phyloP scores from a whole-genome alignment of 2,888 invertebrate genomes.

The Spisula solida region DNA sequence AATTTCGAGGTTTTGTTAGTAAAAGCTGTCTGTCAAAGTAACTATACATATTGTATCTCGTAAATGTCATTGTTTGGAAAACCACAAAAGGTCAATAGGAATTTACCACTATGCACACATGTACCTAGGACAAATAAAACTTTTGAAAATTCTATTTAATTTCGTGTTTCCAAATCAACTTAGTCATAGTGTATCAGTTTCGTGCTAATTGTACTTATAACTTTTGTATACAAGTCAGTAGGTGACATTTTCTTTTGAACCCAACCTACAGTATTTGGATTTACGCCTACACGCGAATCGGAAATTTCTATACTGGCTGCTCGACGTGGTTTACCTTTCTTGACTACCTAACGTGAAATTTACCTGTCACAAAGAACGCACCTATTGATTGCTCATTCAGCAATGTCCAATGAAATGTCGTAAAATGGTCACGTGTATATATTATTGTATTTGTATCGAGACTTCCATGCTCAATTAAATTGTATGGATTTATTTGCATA shows the following conservation, averaged over 20 bases:
- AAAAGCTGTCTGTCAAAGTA: conserved; percentile 21
- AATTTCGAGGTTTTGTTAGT: neutral
- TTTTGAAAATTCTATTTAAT: neutral
- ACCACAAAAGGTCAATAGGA: conserved; percentile 11
- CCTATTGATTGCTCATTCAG: conserved; percentile 65
- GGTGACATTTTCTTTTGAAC: neutral
- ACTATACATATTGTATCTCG: neutral
- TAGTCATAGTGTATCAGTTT: neutral
- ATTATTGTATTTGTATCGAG: conserved; percentile 51
- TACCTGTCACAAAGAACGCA: conserved; percentile 55
- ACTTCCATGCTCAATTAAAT: conserved; percentile 19
- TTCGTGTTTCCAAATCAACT: neutral
- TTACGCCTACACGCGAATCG: neutral
- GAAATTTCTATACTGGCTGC: neutral
- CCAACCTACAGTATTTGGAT: neutral
- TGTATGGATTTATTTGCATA: conserved; percentile 22
- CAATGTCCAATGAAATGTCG: conserved; percentile 55
- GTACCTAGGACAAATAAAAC: neutral
- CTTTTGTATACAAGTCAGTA: neutral
- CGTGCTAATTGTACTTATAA: neutral
- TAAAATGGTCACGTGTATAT: conserved; percentile 58
- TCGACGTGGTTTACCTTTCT: neutral
- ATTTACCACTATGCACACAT: neutral
- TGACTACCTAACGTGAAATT: conserved; percentile 32
- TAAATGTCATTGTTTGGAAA: conserved; percentile 18